phyloP scores from a whole-genome alignment of 2,888 invertebrate species.

The Byasa hedistus region DNA sequence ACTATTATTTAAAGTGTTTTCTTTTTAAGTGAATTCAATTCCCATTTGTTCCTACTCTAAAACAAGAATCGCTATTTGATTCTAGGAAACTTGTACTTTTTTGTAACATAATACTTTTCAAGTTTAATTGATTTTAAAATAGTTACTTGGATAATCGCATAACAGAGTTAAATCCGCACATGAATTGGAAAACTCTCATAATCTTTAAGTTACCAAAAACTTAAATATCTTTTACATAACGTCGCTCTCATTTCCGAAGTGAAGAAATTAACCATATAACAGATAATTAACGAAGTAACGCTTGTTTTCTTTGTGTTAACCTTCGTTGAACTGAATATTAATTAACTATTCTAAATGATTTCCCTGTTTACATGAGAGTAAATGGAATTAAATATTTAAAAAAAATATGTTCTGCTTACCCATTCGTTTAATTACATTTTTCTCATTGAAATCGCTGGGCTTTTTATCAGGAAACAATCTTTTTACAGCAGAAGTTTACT shows the following conservation, averaged over 20 bases:
- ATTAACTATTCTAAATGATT: slow-evolving; percentile 8
- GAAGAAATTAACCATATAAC: not conserved
- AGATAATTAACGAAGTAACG: not conserved
- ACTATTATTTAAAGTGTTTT: no score
- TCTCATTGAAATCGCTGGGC: no score
- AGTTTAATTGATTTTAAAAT: no score
- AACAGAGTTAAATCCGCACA: not conserved
- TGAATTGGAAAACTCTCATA: not conserved
- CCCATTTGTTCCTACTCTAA: no score
- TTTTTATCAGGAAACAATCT: not conserved
- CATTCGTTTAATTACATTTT: not conserved
- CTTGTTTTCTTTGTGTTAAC: slow-evolving; percentile 1
- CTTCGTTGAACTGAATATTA: slow-evolving; percentile 4
- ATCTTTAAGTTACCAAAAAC: not conserved
- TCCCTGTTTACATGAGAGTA: slow-evolving; percentile 1
- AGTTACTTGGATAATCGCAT: no score
- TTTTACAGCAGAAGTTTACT: not conserved
- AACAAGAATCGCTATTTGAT: no score
- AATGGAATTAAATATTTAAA: not conserved
- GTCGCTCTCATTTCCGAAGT: not conserved
- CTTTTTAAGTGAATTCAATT: no score
- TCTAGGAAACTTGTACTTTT: no score
- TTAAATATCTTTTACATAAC: not conserved
- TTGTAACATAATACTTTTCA: no score
- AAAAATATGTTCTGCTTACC: not conserved